Conservation (phyloP, 2,888 invertebrate species). For the Nasonovia ribisnigri region DNA sequence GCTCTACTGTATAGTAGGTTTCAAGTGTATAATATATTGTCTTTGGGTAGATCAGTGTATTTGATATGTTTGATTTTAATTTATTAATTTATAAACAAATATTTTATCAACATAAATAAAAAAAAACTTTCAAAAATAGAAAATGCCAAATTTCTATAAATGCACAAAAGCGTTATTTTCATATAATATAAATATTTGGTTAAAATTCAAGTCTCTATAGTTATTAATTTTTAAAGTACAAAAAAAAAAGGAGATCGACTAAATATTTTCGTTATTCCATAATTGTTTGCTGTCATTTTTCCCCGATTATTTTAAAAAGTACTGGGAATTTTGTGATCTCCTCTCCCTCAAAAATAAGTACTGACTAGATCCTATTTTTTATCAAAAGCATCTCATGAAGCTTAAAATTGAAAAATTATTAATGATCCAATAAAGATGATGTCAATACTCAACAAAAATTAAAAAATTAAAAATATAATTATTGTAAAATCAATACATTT, state of each 20-base stretch:
- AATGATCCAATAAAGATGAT: too few species aligned
- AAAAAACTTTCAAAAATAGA: not conserved
- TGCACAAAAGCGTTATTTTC: too few species aligned
- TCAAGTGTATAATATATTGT: too few species aligned
- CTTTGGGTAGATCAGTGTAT: too few species aligned
- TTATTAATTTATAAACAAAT: too few species aligned
- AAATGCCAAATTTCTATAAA: not conserved
- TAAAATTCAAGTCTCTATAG: not conserved
- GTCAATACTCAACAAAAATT: too few species aligned
- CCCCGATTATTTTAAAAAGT: not conserved
- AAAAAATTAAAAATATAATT: not conserved
- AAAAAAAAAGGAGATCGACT: not conserved
- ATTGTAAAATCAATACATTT: not conserved
- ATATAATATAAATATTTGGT: not conserved
- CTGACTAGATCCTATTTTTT: not conserved
- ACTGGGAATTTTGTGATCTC: not conserved
- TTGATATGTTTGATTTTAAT: too few species aligned
- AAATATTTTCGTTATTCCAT: not conserved
- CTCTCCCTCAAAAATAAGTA: too few species aligned
- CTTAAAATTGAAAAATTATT: not conserved
- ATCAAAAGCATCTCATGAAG: not conserved
- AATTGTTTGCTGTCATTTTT: not conserved
- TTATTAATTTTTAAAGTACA: not conserved
- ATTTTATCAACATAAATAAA: not conserved
- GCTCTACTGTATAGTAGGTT: too few species aligned